Percentiles rank a stretch among this genome's conserved stretches.
Conservation (phyloP, 2,797 vertebrate species). For the Malurus splendens region DNA sequence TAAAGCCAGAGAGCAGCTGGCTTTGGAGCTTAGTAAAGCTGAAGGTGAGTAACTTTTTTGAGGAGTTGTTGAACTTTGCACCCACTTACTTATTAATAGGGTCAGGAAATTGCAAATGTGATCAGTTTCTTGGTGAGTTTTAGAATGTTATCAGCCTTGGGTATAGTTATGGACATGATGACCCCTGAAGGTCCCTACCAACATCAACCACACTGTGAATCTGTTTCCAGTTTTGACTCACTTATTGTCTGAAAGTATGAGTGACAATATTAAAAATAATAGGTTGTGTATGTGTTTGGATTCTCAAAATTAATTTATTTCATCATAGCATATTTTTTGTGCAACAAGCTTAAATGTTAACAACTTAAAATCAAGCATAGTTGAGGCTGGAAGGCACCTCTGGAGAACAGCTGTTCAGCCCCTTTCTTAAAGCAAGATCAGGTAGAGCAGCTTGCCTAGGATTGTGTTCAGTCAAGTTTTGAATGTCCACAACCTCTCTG, state of each 20-base stretch:
- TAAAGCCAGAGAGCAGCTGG: constrained; percentile 85
- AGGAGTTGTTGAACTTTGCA: not conserved
- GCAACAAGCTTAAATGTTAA: not conserved
- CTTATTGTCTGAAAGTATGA: not conserved
- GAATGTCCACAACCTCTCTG: not conserved
- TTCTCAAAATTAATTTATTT: not conserved
- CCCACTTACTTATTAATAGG: not conserved
- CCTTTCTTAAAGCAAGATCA: not conserved
- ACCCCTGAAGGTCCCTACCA: not conserved
- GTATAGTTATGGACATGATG: not conserved
- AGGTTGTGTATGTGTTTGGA: not conserved
- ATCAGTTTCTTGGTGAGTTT: not conserved
- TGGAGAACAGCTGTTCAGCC: not conserved
- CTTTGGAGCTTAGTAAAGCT: constrained; percentile 88
- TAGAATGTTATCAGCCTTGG: not conserved
- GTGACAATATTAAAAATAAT: not conserved
- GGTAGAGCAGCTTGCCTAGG: not conserved
- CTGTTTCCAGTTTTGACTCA: not conserved
- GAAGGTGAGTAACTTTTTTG: constrained; percentile 77
- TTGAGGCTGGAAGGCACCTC: not conserved
- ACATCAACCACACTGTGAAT: not conserved
- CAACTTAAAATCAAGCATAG: not conserved
- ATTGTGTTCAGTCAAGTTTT: not conserved
- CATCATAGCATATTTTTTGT: not conserved
- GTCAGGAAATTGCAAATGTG: not conserved